phyloP scores from a whole-genome alignment of 2,797 vertebrate species.

The Chromobotia macracanthus region DNA sequence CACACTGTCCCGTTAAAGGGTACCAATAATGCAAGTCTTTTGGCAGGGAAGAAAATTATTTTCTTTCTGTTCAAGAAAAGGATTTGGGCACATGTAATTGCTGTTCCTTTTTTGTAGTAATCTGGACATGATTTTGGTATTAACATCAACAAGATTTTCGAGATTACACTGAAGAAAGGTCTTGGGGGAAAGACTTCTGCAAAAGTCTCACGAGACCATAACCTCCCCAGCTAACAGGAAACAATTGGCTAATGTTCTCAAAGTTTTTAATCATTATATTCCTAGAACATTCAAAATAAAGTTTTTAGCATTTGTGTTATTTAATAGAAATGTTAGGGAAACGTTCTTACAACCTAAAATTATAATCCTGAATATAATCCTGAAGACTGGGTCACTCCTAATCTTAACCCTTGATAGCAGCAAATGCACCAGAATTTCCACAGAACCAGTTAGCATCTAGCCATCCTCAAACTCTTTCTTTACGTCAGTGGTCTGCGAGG shows the following conservation, averaged over 20 bases:
- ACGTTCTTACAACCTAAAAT: no score
- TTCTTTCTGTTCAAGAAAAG: no score
- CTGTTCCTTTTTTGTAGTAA: neutral
- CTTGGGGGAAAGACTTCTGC: no score
- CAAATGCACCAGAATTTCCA: neutral
- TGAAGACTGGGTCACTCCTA: no score
- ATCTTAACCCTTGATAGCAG: neutral
- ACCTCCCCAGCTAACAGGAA: neutral
- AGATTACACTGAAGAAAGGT: neutral
- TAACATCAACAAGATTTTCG: neutral
- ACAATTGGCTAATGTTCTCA: no score
- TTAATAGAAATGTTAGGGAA: no score
- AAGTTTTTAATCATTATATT: no score
- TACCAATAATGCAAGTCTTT: neutral
- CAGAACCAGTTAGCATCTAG: neutral
- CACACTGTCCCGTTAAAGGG: neutral
- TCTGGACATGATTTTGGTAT: neutral
- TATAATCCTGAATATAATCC: no score
- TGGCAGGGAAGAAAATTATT: no score
- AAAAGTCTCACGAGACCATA: neutral
- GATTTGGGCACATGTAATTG: neutral
- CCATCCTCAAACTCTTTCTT: neutral
- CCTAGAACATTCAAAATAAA: no score
- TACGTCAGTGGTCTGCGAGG: neutral
- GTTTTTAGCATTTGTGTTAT: no score